Conservation (phyloP, 2,888 invertebrate species). For the Habroteleia sp. region DNA sequence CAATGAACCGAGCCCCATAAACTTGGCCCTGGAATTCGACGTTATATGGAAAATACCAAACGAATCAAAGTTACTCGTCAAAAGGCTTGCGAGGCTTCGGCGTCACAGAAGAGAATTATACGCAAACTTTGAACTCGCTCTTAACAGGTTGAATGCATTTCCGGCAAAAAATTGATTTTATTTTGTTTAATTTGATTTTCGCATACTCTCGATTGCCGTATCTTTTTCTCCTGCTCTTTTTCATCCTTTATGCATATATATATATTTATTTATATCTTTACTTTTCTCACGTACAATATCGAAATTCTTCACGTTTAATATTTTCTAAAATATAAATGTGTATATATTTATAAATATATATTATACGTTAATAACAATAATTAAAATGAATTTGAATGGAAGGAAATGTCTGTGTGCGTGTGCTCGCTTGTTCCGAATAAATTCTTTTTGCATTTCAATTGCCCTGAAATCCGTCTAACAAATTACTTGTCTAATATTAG, state of each 20-base stretch:
- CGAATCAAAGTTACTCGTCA: constrained; percentile 58
- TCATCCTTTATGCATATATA: no score
- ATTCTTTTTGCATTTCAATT: constrained; percentile 39
- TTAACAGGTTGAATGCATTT: constrained; percentile 79
- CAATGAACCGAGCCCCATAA: constrained; percentile 83
- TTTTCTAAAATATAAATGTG: no score
- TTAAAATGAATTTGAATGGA: no score
- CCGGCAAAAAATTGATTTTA: constrained; percentile 16
- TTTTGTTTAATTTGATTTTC: constrained; percentile 30
- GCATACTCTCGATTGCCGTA: background rate
- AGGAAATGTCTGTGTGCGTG: no score
- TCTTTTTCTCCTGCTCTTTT: no score
- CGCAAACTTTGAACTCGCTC: constrained; percentile 80
- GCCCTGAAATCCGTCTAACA: constrained; percentile 32
- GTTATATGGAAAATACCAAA: constrained; percentile 82
- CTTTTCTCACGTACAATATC: no score
- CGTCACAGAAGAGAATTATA: constrained; percentile 82
- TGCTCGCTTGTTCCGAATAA: no score
- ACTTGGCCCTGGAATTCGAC: constrained; percentile 84
- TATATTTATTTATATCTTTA: no score
- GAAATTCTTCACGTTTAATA: no score
- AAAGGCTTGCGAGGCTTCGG: constrained; percentile 70
- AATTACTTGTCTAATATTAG: constrained; percentile 77
- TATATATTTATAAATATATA: no score
- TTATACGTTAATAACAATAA: no score